Conservation (phyloP, 2,113 vertebrate species). For the Pedionomus torquatus region DNA sequence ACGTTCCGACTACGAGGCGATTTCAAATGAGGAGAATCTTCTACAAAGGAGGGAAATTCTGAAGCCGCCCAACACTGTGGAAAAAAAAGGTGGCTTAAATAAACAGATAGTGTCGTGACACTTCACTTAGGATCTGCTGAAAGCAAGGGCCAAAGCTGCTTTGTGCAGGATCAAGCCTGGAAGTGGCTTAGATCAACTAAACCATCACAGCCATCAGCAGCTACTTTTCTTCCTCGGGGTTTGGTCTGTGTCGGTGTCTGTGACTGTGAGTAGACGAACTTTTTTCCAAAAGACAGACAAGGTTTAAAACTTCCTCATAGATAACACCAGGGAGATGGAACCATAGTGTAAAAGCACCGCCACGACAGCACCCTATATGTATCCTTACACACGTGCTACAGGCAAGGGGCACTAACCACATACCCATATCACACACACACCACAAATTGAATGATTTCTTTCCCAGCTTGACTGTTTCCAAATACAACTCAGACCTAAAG, state of each 20-base stretch:
- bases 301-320: background rate
- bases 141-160: background rate
- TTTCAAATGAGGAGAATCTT: background rate
- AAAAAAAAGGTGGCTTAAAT: background rate
- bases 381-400: accelerated
- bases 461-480: background rate
- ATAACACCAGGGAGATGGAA: background rate
- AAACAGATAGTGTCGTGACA: background rate
- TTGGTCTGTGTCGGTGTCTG: accelerated
- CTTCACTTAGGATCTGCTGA: background rate
- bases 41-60: background rate
- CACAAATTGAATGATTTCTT: background rate
- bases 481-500: background rate
- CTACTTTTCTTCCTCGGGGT: accelerated
- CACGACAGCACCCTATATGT: accelerated
- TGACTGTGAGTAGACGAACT: background rate
- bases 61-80: background rate
- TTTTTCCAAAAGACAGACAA: background rate
- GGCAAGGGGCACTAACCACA: background rate
- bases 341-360: background rate
- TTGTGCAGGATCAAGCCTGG: background rate
- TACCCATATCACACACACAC: accelerated
- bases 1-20: accelerated
- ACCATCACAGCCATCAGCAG: background rate
- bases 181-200: background rate